Base-by-base conservation (phyloP, 2,113 vertebrate genomes). In the Butastur rufipennis region DNA sequence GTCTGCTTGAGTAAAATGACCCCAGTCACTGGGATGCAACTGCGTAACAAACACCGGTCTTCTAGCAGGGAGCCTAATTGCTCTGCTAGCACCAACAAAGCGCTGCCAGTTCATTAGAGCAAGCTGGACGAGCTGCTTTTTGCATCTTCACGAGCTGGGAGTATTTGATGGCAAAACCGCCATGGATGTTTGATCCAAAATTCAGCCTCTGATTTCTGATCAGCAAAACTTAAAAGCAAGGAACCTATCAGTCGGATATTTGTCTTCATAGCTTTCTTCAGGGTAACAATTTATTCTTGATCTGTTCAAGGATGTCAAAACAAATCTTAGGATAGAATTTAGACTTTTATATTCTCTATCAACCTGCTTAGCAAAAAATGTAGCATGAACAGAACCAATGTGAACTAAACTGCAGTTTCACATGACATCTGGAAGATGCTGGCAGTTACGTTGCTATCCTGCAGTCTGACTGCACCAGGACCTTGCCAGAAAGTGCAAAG, bases 121-220 rank as follows among this genome's bases (percentile, higher is more conserved):
- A 91, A 91, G 67, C 66, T 70, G 65, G 70, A 96, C 42, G 67
- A 95, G 79, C 75, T 80, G 86, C 32, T 80, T 53, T 58, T 85
- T 50, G 50, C 88, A 90, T 83, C 91, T 85, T 95, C 84, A 80
- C 14, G 55, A 91, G 50, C 71, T 83, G 53, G 52, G 43, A 91
- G 47, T 74, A 88, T 91, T 94, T 94, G 81, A 95, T 5, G 91
- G 84, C 74, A 91, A 88, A 87, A 81, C 77, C 0, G 0, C 52
- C 78, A 78, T 0, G 13, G 63, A 62, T 16, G 32, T 87, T 91
- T 91, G 81, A 93, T 91, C 74, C 87, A 83, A 73, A 94, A 94
- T 66, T 95, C 84, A 95, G 66, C 59, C 59, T 86, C 87, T 90
- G 79, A 94, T 85, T 96, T 94, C 81, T 93, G 74, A 91, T 86